These are phyloP conservation scores for Chionomys nivalis DNA, from an alignment of 2,113 vertebrate genomes.

Conservation along the genomic window DNA sequence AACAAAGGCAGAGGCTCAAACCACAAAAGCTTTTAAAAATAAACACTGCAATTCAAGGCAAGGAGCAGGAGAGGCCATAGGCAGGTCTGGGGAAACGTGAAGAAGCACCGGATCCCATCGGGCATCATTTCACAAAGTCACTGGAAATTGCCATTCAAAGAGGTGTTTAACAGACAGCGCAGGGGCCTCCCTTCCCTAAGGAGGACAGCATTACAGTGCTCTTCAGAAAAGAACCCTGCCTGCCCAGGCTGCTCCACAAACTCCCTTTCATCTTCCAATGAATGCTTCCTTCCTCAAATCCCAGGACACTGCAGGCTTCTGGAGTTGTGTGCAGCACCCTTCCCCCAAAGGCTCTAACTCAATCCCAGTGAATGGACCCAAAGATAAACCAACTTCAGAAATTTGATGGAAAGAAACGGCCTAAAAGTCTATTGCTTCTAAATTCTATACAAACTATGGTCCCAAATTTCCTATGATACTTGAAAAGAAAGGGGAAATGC, in stretches of 20 bases:
- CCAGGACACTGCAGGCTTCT: not conserved
- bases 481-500: not conserved
- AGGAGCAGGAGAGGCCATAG: not conserved
- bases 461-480: not conserved
- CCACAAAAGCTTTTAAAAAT: constrained; percentile 64
- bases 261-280: not conserved
- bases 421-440: not conserved
- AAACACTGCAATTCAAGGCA: constrained; percentile 35
- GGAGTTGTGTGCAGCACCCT: not conserved
- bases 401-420: not conserved
- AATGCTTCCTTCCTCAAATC: not conserved
- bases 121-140: not conserved
- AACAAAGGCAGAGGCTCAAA: constrained; percentile 82
- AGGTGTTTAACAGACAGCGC: constrained; percentile 26
- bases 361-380: not conserved
- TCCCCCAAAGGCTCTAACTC: not conserved
- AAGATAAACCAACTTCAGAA: not conserved
- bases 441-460: not conserved
- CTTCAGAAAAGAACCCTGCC: not conserved
- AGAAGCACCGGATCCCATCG: not conserved
- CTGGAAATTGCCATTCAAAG: constrained; percentile 2
- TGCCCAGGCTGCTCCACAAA: not conserved
- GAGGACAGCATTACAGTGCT: not conserved
- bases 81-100: not conserved
- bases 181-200: not conserved